Evolutionary conservation across 2,888 invertebrate species (phyloP), one percentile per base, ranked within the genome.

Genomic region (Bedellia somnulentella): DNA sequence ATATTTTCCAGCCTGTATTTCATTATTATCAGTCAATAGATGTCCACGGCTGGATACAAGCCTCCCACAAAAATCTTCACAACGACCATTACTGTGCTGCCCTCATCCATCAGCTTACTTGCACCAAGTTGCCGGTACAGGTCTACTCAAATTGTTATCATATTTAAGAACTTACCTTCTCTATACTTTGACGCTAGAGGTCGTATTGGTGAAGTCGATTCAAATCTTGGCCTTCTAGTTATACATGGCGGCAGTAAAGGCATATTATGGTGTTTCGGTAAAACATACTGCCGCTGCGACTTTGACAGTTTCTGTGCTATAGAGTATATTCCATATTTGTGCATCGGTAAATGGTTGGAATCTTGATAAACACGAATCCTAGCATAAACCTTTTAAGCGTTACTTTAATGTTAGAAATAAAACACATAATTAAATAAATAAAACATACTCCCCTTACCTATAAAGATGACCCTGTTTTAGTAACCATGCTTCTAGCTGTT

Each of bases 381-480:
- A 51, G 35, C 36, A 45, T 38, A 52, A 46, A 33, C 26, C 30
- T 33, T 22, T 23, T 33, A 8, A 23, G 15, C 15, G n/a, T 27
- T 12, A 27, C n/a, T n/a, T n/a, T 13, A 23, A 2, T 5, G 18
- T 11, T 2, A 10, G 6, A 23, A 22, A 27, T 18, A 18, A 12
- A 29, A 28, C n/a, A n/a, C n/a, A n/a, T 18, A 18, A 6, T 33
- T 17, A 31, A 30, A 29, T 30, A 13, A 38, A 31, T 24, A 5
- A 29, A 27, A 16, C 22, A 10, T 14, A 26, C 42, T 44, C 52
- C 22, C 12, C 49, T 61, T 70, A 80, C 80, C 80, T 77, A 56
- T 77, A 81, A 42, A 77, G 45, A 45, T 67, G 75, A 11, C 82
- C 82, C 46, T 78, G 77, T 40, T 73, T 75, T 44, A 68, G 59